A percentile compares a stretch with the other conserved stretches of the same genome.
phyloP scores from a whole-genome alignment of 1,140 invertebrate species.

The Glossosoma conforme region DNA sequence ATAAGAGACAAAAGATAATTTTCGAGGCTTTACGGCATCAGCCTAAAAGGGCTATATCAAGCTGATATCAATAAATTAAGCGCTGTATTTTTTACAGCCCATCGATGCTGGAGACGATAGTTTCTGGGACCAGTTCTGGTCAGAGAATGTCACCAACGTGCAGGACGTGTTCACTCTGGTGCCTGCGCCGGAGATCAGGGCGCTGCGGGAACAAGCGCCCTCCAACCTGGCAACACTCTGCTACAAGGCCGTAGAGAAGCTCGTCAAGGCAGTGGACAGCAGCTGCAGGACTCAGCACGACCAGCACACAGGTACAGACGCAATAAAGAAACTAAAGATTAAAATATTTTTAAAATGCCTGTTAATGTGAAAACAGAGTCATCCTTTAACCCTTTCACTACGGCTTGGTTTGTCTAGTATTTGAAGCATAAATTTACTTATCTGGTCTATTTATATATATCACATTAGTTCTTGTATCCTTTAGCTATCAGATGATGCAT shows the following conservation, averaged over 20 bases:
- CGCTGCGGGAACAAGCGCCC: constrained; percentile 90
- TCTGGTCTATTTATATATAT: too few species aligned
- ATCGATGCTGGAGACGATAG: constrained; percentile 86
- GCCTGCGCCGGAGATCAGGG: constrained; percentile 88
- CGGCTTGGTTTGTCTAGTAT: too few species aligned
- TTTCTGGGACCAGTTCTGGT: constrained; percentile 99
- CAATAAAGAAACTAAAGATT: not conserved
- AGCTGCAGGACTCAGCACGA: constrained; percentile 90
- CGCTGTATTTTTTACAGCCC: constrained; percentile 59
- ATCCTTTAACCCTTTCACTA: too few species aligned
- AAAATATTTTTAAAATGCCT: not conserved
- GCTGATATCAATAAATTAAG: too few species aligned
- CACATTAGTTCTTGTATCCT: too few species aligned
- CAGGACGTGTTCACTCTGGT: constrained; percentile 98
- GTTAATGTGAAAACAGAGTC: too few species aligned
- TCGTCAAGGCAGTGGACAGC: constrained; percentile 89
- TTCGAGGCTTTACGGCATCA: too few species aligned
- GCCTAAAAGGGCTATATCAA: too few species aligned
- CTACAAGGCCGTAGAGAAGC: constrained; percentile 96
- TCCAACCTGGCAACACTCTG: constrained; percentile 98
- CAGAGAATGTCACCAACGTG: constrained; percentile 86
- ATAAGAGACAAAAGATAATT: too few species aligned
- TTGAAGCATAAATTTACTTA: too few species aligned
- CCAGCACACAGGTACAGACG: constrained; percentile 77
- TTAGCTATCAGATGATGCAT: too few species aligned